Percentiles rank a stretch among this genome's conserved stretches.
These are phyloP conservation scores for Bryconaethiops microstoma DNA, from an alignment of 2,797 vertebrate genomes.

Conservation along the genomic window DNA sequence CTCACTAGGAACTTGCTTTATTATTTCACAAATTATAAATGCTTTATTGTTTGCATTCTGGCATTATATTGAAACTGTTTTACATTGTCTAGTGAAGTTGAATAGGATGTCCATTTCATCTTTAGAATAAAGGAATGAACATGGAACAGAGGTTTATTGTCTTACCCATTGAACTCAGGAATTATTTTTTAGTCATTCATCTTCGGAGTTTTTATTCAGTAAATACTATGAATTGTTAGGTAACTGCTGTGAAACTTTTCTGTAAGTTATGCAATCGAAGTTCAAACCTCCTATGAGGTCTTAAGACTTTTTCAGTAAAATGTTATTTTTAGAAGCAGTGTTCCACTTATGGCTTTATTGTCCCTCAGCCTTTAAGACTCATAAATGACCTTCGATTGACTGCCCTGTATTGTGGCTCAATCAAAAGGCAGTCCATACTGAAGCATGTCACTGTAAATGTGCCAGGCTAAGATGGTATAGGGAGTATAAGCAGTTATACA, in stretches of 20 bases:
- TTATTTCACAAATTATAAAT: not conserved
- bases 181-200: not conserved
- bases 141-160: not conserved
- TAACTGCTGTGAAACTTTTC: not conserved
- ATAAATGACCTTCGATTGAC: not conserved
- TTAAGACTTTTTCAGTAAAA: no score
- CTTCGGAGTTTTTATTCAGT: not conserved
- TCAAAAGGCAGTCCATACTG: not conserved
- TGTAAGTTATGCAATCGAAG: no score
- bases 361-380: no score
- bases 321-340: no score
- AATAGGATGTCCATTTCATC: not conserved
- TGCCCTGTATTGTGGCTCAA: not conserved
- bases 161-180: not conserved
- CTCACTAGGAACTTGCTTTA: not conserved
- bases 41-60: not conserved
- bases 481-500: not conserved
- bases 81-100: constrained; percentile 16
- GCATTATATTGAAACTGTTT: not conserved
- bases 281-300: no score
- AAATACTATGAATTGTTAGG: not conserved
- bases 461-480: not conserved
- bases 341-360: no score
- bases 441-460: not conserved
- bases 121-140: not conserved